phyloP scores from a whole-genome alignment of 2,888 invertebrate species.

The Pandemis heparana region DNA sequence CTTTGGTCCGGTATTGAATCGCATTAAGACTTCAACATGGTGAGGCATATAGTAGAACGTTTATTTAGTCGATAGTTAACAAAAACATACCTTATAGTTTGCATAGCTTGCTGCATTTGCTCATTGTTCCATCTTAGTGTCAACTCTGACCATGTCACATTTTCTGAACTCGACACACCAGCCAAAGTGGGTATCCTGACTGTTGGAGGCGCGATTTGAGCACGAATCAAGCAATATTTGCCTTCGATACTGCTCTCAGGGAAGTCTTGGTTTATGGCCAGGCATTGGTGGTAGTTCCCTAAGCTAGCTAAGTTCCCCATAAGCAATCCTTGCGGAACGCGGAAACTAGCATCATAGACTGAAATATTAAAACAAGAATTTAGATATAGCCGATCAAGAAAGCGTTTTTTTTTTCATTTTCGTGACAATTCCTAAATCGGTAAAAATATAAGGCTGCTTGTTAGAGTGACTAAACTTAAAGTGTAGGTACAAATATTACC shows the following conservation, averaged over 20 bases:
- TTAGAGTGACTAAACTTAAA: too few species aligned
- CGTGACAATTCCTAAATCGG: too few species aligned
- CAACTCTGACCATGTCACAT: conserved; percentile 10
- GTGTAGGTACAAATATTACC: too few species aligned
- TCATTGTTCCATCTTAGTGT: neutral
- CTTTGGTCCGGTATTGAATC: too few species aligned
- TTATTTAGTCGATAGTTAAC: too few species aligned
- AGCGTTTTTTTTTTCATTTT: too few species aligned
- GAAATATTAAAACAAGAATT: neutral
- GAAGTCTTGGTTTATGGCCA: conserved; percentile 41
- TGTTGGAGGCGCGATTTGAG: neutral
- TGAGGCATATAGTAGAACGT: too few species aligned
- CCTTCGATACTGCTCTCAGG: conserved; percentile 42
- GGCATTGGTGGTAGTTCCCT: conserved; percentile 49
- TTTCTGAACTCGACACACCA: neutral
- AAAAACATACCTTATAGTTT: neutral
- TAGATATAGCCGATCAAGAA: too few species aligned
- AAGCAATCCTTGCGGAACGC: conserved; percentile 48
- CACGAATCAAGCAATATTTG: conserved; percentile 45
- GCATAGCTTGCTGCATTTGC: neutral
- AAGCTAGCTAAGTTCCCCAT: conserved; percentile 44
- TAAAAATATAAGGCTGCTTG: too few species aligned
- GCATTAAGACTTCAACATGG: too few species aligned
- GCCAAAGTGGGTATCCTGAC: conserved; percentile 1
- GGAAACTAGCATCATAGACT: conserved; percentile 45